Conservation (phyloP, 2,113 vertebrate genomes). For the Stigmatopora argus region DNA sequence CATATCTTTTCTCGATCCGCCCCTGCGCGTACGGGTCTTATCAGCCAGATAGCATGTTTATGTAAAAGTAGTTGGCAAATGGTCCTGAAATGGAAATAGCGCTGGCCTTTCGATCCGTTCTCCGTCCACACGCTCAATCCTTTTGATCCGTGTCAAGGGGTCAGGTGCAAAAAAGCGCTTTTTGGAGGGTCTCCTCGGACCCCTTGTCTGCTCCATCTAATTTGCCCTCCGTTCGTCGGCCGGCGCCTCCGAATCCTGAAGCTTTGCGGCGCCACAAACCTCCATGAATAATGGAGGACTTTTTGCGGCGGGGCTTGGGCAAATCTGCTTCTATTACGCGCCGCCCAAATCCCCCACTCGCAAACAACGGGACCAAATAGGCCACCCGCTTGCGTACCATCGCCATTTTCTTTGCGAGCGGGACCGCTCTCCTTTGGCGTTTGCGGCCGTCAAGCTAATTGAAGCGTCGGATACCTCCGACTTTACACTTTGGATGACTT, state of each 20-base stretch:
- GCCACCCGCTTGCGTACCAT: neutral
- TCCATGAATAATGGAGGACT: constrained; percentile 46
- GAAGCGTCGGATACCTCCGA: neutral
- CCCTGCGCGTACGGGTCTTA: too few species aligned
- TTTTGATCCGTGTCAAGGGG: neutral
- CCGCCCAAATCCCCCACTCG: constrained; percentile 1
- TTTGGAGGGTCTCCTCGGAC: neutral
- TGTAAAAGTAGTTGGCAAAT: too few species aligned
- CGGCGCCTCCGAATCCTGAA: neutral
- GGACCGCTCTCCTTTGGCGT: neutral
- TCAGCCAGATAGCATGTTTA: too few species aligned
- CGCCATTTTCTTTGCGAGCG: neutral
- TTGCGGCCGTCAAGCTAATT: neutral
- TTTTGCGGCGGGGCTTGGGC: constrained; percentile 31
- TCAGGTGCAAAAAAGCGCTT: neutral
- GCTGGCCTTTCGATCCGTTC: neutral
- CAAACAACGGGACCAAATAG: neutral
- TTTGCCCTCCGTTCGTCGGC: neutral
- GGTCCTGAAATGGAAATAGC: neutral
- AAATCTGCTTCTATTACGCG: constrained; percentile 24
- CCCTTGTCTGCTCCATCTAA: neutral
- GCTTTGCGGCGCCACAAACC: constrained; percentile 10
- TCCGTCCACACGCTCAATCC: neutral
- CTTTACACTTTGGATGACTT: constrained; percentile 3
- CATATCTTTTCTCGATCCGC: too few species aligned